Evolutionary conservation across 1,140 invertebrate genomes (phyloP), one percentile per base, ranked within the genome.

Genomic region (Eupristina koningsbergeri): DNA sequence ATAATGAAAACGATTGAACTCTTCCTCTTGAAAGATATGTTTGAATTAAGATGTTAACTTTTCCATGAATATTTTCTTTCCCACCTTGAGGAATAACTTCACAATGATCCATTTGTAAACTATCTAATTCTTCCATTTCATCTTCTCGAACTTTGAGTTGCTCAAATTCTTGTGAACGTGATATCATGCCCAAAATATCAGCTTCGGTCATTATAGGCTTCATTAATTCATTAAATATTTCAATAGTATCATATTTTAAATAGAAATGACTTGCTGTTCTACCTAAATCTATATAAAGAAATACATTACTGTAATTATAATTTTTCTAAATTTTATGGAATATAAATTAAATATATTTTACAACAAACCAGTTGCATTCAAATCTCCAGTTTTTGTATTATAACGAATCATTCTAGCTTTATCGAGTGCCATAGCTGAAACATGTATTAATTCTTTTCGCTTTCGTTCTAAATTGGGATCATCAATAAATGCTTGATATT

Each of bases 251-350:
- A 91, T 98, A 98, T 88, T 98, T 99, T 64, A 99, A 98, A 91
- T 99, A 99, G 92, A 96, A 99, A 92, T 99, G 97, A 90, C 98
- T 99, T 0, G 99, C 98, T 74, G 97, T 99, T 82, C 99, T 94
- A 1, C 99, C 99, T 67, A 99, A 93, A 93, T 99, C 98, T 93
- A 90, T 86, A 84, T 92, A 90, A 80, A 89, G 41, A 82, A 85
- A 83, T 87, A 87, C 67, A 84, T 58, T 73, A 76, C 58, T 61
- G 3, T 3, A 78, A 0, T 17, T 36, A 26, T 36, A 58, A 61
- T 36, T 36, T 76, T 63, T 34, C 53, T 0, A 50, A 71, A 41
- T 41, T 45, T 26, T 41, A 41, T 63, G 45, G 5, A 74, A n/a
- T 26, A 22, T 61, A 76, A 31, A 58, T 9, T 47, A 15, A 64